Evolutionary conservation across 2,888 invertebrate genomes (phyloP).

Genomic region (Ganaspis brasiliensis): DNA sequence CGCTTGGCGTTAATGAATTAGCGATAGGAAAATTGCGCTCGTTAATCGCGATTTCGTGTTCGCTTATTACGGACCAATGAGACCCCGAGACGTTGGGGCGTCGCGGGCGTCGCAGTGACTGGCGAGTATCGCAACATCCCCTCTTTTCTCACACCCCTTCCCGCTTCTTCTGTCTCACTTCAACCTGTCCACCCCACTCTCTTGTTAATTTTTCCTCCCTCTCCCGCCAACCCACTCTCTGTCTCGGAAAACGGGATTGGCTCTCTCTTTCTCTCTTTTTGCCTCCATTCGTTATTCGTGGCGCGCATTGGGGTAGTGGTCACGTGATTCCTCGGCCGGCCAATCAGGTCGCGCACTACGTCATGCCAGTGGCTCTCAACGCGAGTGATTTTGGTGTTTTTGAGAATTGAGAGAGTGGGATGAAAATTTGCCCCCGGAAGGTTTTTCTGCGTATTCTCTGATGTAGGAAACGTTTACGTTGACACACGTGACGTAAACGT

Average conservation of each 20-base stretch:
- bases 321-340: slow-evolving; percentile 74
- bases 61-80: slow-evolving; percentile 65
- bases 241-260: slow-evolving; percentile 52
- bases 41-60: slow-evolving; percentile 39
- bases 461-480: slow-evolving; percentile 48
- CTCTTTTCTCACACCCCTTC: slow-evolving; percentile 52
- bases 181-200: slow-evolving; percentile 49
- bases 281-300: slow-evolving; percentile 52
- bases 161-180: slow-evolving; percentile 41
- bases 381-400: slow-evolving; percentile 30
- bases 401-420: slow-evolving; percentile 1
- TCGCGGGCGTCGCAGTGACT: slow-evolving; percentile 80
- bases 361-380: slow-evolving; percentile 76
- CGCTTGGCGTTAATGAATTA: slow-evolving; percentile 17
- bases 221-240: slow-evolving; percentile 55
- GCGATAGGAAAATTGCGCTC: slow-evolving; percentile 29
- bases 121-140: slow-evolving; percentile 75
- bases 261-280: slow-evolving; percentile 43
- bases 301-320: slow-evolving; percentile 51
- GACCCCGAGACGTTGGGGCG: slow-evolving; percentile 77
- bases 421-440: slow-evolving; percentile 11
- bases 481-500: slow-evolving; percentile 52
- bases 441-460: slow-evolving; percentile 47
- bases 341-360: slow-evolving; percentile 73
- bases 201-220: slow-evolving; percentile 43